Evolutionary conservation across 2,797 vertebrate species (phyloP).

Genomic region (Dryobates pubescens): DNA sequence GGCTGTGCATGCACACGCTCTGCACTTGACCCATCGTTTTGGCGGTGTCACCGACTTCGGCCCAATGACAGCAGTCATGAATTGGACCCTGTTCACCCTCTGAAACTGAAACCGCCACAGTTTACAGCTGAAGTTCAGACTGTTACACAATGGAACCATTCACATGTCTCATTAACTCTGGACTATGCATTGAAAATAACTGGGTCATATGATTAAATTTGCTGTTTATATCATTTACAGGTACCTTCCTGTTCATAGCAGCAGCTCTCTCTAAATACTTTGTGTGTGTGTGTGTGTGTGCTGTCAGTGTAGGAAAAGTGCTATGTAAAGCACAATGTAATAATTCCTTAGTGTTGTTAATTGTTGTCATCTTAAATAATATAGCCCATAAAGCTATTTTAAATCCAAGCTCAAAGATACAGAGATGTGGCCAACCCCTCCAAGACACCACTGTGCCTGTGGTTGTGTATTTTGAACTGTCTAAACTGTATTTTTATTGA

Average conservation of each 20-base stretch:
- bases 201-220: constrained; percentile 25
- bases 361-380: neutral
- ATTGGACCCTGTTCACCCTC: constrained; percentile 29
- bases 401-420: neutral
- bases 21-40: constrained; percentile 22
- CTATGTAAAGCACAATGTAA: neutral
- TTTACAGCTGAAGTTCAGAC: neutral
- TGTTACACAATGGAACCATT: constrained; percentile 54
- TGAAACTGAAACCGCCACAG: constrained; percentile 21
- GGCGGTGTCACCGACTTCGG: neutral
- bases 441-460: neutral
- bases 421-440: neutral
- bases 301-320: neutral
- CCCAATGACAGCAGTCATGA: constrained; percentile 40
- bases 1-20: neutral
- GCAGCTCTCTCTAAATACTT: neutral
- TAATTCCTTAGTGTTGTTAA: neutral
- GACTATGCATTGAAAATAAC: constrained; percentile 45
- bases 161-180: constrained; percentile 44
- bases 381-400: neutral
- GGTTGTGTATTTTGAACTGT: neutral
- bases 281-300: neutral
- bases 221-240: constrained; percentile 40
- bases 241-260: neutral
- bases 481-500: neutral